These are phyloP conservation scores for Pithys albifrons DNA, from an alignment of 2,113 vertebrate genomes.

Conservation along the genomic window DNA sequence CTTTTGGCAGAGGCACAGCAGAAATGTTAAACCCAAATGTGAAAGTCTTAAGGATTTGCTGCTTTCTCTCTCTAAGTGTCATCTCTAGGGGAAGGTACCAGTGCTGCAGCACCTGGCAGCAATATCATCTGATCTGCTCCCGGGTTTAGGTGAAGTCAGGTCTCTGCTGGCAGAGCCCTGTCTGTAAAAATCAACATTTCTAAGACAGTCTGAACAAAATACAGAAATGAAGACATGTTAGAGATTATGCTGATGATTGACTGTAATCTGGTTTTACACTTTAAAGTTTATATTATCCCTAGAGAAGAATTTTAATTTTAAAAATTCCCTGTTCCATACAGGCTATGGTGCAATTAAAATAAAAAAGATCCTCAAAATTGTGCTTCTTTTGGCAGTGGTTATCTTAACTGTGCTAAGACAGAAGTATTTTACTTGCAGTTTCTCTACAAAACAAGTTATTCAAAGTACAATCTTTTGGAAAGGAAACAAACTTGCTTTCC, in stretches of 20 bases:
- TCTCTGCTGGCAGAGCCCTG: background rate
- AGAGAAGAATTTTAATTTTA: conserved; percentile 1
- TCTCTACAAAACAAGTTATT: background rate
- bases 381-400: background rate
- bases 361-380: background rate
- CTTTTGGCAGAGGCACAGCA: conserved; percentile 65
- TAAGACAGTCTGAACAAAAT: background rate
- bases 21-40: background rate
- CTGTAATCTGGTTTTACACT: background rate
- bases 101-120: background rate
- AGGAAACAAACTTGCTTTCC: conserved; percentile 37
- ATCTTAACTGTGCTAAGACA: background rate
- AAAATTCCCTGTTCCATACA: background rate
- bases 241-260: background rate
- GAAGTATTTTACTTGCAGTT: background rate
- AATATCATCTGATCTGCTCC: background rate
- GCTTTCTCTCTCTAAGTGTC: background rate
- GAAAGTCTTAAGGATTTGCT: background rate
- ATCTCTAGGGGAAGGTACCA: background rate
- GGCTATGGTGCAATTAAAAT: background rate
- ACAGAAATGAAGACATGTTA: background rate
- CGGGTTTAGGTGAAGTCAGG: background rate
- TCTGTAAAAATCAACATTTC: background rate
- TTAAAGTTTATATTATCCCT: background rate
- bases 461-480: background rate